Base-by-base conservation (phyloP, 2,797 vertebrate species). In the Centropyge bicolor region DNA sequence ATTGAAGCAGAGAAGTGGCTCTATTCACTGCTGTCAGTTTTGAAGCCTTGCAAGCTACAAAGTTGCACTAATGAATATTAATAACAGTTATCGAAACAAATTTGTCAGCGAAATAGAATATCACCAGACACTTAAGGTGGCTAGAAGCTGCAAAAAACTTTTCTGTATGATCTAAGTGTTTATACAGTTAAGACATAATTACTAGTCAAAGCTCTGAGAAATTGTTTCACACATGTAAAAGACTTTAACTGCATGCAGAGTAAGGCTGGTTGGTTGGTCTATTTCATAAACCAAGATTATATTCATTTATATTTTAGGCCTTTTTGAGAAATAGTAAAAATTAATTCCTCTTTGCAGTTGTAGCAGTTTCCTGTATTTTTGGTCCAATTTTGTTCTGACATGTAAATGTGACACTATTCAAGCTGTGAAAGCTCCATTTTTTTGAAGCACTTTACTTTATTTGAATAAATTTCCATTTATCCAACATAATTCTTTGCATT, bases 51-150 rank as follows among this genome's bases (percentile, higher is more conserved):
- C 59, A 76, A 77, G 63, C 82, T 85, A 82, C 63, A 89, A 81
- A 80, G 66, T 57, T 74, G 45, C 76, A 20, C 79, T 76, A 61
- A 90, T 91, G 79, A 90, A 91, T 90, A 90, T 89, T 88, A 88
- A 90, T 86, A 54, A 48, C 45, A 70, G 40, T 38, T 61, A 60
- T 51, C 3, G 1, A 8, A 24, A 73, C 20, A 67, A 54, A 80
- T 78, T 48, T 89, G 67, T 76, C 65, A 66, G 43, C 0, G 1
- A 69, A 54, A 61, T 57, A 62, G 36, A 78, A 61, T 51, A 43
- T 67, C 63, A 79, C 51, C 20, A 35, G 71, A 70, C 9, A 8
- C 43, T 78, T 83, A 8, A 54, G 59, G 41, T 70, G 49, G 6
- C 41, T 80, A 22, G 54, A 55, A 74, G 62, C 56, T 63, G 41